Percentiles rank a stretch among this genome's conserved stretches.
Conservation (phyloP, 1,140 invertebrate species). For the Sitobion miscanthi region DNA sequence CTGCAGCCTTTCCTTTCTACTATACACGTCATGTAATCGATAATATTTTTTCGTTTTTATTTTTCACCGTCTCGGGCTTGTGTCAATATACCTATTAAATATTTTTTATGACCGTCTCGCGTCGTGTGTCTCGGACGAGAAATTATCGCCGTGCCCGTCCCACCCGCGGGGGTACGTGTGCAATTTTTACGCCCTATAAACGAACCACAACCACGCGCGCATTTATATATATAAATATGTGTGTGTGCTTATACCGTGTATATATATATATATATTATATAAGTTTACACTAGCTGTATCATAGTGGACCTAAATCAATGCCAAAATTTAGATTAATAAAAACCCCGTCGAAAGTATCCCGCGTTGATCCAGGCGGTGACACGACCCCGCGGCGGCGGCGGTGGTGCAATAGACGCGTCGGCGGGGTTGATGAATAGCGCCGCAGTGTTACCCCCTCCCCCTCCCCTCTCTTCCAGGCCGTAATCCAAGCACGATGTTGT, state of each 20-base stretch:
- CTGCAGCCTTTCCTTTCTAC: not conserved
- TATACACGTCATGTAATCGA: not conserved
- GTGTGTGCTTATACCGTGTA: too few relatives aligned
- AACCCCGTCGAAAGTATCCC: slow-evolving; percentile 24
- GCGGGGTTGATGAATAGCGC: slow-evolving; percentile 48
- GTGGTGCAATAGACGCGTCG: not conserved
- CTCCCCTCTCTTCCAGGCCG: not conserved
- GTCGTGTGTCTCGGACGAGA: not conserved
- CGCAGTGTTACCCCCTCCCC: not conserved
- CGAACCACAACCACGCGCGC: not conserved
- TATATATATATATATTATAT: not conserved
- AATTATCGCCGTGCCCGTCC: not conserved
- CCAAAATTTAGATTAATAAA: slow-evolving; percentile 56
- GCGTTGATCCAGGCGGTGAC: slow-evolving; percentile 52
- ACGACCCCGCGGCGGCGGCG: not conserved
- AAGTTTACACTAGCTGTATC: not conserved
- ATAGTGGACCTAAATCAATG: slow-evolving; percentile 48
- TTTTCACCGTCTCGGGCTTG: not conserved
- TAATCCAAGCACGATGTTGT: slow-evolving; percentile 49
- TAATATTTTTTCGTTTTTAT: not conserved
- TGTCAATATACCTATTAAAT: not conserved
- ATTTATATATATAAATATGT: too few relatives aligned
- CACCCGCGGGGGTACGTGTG: not conserved
- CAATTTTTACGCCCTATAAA: slow-evolving; percentile 24
- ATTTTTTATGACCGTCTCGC: not conserved